Evolutionary conservation across 1,140 invertebrate genomes (phyloP).

Genomic region (Drosophila orosa): DNA sequence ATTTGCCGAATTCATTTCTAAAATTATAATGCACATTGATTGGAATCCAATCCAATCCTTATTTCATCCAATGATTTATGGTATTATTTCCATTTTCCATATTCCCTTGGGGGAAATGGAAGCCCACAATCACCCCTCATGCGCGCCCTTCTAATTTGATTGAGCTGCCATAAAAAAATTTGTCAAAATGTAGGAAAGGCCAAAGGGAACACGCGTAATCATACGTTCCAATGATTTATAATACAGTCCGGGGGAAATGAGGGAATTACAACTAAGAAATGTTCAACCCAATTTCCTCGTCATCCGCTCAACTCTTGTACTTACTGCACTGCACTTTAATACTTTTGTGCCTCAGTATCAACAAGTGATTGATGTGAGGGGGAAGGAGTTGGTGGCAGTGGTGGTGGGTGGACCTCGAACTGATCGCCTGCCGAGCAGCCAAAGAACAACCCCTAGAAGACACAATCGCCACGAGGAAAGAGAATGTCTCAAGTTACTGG

Average conservation of each 20-base stretch:
- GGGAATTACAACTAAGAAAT: conserved; percentile 45
- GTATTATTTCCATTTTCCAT: not conserved
- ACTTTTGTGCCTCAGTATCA: conserved; percentile 46
- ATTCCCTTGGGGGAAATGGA: not conserved
- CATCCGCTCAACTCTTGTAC: conserved; percentile 1
- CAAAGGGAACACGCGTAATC: conserved; percentile 41
- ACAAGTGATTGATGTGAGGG: conserved; percentile 77
- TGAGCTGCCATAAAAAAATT: conserved; percentile 77
- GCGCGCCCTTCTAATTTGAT: conserved; percentile 63
- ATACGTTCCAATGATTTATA: conserved; percentile 71
- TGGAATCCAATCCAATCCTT: conserved; percentile 2
- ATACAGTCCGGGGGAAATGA: conserved; percentile 30
- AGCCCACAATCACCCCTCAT: too few species aligned
- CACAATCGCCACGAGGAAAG: too few species aligned
- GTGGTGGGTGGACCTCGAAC: conserved; percentile 1
- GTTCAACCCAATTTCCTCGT: conserved; percentile 3
- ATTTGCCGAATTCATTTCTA: conserved; percentile 42
- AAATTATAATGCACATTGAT: conserved; percentile 55
- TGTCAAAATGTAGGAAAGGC: conserved; percentile 48
- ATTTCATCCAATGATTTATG: conserved; percentile 6
- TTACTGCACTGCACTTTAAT: conserved; percentile 22
- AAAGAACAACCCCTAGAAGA: conserved; percentile 30
- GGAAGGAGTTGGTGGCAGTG: not conserved
- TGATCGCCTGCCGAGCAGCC: not conserved
- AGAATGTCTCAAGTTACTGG: conserved; percentile 33